phyloP scores from a whole-genome alignment of 2,888 invertebrate species.

The Ctenicera cuprea region DNA sequence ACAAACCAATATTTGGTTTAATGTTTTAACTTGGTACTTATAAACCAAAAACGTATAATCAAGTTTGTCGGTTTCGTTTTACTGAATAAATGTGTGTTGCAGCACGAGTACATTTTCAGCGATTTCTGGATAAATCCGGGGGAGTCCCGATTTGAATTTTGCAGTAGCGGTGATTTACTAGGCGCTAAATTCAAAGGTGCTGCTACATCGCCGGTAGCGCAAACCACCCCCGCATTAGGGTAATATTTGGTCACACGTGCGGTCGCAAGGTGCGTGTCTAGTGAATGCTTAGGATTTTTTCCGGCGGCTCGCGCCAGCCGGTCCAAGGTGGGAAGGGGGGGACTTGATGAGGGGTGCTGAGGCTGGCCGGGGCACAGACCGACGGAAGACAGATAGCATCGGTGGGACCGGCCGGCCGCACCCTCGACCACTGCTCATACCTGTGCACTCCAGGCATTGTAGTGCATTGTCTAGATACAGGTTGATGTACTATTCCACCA shows the following conservation, averaged over 20 bases:
- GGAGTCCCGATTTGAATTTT: conserved; percentile 37
- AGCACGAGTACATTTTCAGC: conserved; percentile 32
- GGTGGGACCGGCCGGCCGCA: conserved; percentile 66
- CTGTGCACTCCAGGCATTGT: conserved; percentile 61
- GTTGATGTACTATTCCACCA: conserved; percentile 58
- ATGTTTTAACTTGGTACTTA: conserved; percentile 27
- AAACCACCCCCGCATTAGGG: conserved; percentile 59
- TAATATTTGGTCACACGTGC: conserved; percentile 66
- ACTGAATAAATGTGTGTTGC: conserved; percentile 14
- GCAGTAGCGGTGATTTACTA: conserved; percentile 52
- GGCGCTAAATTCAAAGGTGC: conserved; percentile 52
- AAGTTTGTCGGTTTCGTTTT: conserved; percentile 29
- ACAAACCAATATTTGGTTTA: conserved; percentile 23
- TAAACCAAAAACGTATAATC: conserved; percentile 38
- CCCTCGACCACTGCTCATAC: conserved; percentile 64
- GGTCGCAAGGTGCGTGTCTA: conserved; percentile 63
- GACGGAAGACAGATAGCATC: conserved; percentile 68
- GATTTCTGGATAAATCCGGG: conserved; percentile 36
- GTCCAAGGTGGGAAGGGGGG: conserved; percentile 51
- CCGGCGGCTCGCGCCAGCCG: conserved; percentile 63
- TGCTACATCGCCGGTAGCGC: conserved; percentile 53
- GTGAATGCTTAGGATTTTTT: conserved; percentile 64
- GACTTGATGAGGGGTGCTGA: conserved; percentile 64
- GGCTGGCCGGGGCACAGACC: conserved; percentile 59
- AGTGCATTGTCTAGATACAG: conserved; percentile 62